Percentiles rank a stretch among this genome's conserved stretches.
Evolutionary conservation across 2,797 vertebrate species (phyloP).

Genomic region (Bradypodion pumilum): DNA sequence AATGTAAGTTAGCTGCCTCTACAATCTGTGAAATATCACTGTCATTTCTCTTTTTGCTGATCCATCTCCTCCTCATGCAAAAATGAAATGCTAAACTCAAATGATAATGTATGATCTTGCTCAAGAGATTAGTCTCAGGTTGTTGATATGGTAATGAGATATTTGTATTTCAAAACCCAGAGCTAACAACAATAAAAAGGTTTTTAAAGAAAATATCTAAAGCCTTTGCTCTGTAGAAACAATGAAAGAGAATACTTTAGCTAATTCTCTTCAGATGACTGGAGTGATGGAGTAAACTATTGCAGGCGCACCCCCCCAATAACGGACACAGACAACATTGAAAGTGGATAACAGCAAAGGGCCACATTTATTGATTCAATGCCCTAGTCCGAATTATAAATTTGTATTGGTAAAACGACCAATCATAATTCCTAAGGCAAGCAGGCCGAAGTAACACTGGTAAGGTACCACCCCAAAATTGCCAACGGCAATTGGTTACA

Average conservation of each 20-base stretch:
- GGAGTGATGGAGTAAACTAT: neutral
- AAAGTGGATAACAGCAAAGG: no score
- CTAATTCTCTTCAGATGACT: neutral
- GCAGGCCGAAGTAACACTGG: no score
- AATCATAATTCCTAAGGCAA: no score
- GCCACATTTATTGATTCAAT: no score
- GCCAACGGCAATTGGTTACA: no score
- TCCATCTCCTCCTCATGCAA: neutral
- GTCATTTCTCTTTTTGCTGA: slow-evolving; percentile 25
- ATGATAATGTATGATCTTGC: slow-evolving; percentile 16
- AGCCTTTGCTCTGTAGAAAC: neutral
- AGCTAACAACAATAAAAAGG: slow-evolving; percentile 54
- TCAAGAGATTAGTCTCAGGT: slow-evolving; percentile 34
- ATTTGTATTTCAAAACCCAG: slow-evolving; percentile 57
- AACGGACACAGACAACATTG: no score
- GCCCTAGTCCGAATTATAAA: no score
- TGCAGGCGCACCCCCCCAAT: no score
- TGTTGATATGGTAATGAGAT: slow-evolving; percentile 33
- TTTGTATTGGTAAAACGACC: no score
- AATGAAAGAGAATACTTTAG: slow-evolving; percentile 17
- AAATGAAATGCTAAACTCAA: neutral
- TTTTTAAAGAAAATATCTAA: slow-evolving; percentile 42
- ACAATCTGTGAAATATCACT: slow-evolving; percentile 31
- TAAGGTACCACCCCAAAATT: no score
- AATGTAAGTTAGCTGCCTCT: slow-evolving; percentile 8